These are phyloP conservation scores for Mustelus asterias DNA, from an alignment of 2,113 vertebrate genomes.

Conservation along the genomic window DNA sequence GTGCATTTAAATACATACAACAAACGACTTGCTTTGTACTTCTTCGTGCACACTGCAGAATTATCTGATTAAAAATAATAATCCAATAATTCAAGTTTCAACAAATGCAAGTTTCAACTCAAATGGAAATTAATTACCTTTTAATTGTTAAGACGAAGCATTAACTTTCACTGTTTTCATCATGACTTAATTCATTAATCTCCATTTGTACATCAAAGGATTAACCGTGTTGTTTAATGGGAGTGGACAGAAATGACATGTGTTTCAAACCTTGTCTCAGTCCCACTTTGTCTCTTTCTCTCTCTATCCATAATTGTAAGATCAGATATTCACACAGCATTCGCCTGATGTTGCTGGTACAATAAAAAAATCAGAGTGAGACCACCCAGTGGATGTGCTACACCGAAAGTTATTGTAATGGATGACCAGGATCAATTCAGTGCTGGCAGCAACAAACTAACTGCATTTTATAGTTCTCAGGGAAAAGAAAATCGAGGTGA, in stretches of 20 bases:
- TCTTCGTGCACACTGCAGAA: neutral
- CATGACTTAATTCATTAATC: neutral
- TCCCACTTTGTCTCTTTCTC: neutral
- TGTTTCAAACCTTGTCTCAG: neutral
- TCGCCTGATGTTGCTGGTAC: neutral
- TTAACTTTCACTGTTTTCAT: neutral
- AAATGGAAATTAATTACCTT: neutral
- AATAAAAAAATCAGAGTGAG: neutral
- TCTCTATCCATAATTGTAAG: neutral
- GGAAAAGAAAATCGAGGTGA: neutral
- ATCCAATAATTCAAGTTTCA: neutral
- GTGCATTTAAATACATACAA: neutral
- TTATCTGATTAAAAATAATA: neutral
- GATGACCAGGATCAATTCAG: neutral
- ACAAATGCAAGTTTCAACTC: neutral
- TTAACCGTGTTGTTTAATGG: neutral
- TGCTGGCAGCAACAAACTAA: neutral
- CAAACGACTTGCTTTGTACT: neutral
- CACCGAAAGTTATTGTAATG: neutral
- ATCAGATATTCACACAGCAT: neutral
- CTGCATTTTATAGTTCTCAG: neutral
- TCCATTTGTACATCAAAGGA: neutral
- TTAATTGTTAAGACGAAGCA: neutral
- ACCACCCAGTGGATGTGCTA: neutral
- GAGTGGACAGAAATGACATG: neutral